A percentile compares a stretch with the other conserved stretches of the same genome.
These are phyloP conservation scores for Pyrrhia umbra DNA, from an alignment of 2,888 invertebrate species.

Conservation along the genomic window DNA sequence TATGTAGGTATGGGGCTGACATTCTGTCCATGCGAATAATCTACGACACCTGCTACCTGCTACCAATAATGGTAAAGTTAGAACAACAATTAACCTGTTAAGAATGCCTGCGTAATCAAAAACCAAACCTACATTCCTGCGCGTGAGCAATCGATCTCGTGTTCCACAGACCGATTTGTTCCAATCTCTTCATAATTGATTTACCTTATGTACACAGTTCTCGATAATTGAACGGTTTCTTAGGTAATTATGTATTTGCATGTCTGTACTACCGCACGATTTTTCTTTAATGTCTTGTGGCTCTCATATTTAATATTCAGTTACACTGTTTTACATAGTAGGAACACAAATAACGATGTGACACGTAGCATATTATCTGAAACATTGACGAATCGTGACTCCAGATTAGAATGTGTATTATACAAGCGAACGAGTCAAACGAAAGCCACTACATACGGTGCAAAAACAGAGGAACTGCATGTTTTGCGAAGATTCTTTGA, in stretches of 20 bases:
- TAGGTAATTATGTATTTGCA: constrained; percentile 23
- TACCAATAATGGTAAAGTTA: constrained; percentile 24
- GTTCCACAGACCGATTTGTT: constrained; percentile 38
- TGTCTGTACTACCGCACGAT: constrained; percentile 29
- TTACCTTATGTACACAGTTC: constrained; percentile 20
- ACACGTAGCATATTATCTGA: constrained; percentile 35
- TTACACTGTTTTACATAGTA: constrained; percentile 23
- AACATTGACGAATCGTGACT: constrained; percentile 44
- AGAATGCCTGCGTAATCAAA: constrained; percentile 39
- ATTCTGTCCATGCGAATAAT: too few relatives aligned
- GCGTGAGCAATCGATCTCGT: constrained; percentile 43
- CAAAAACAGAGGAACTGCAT: background rate
- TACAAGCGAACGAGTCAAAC: constrained; percentile 30
- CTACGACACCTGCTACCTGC: constrained; percentile 24
- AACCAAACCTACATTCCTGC: constrained; percentile 43
- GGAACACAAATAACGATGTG: constrained; percentile 22
- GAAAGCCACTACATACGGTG: constrained; percentile 4
- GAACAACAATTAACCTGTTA: constrained; percentile 42
- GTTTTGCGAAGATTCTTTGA: background rate
- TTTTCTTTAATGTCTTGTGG: constrained; percentile 14
- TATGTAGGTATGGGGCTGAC: too few relatives aligned
- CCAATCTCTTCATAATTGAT: constrained; percentile 46
- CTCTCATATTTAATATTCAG: constrained; percentile 12
- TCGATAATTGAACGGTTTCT: constrained; percentile 30
- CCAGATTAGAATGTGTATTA: constrained; percentile 28